Evolutionary conservation across 2,888 invertebrate genomes (phyloP), one percentile per base, ranked within the genome.

Genomic region (Boloria euphrosyne): DNA sequence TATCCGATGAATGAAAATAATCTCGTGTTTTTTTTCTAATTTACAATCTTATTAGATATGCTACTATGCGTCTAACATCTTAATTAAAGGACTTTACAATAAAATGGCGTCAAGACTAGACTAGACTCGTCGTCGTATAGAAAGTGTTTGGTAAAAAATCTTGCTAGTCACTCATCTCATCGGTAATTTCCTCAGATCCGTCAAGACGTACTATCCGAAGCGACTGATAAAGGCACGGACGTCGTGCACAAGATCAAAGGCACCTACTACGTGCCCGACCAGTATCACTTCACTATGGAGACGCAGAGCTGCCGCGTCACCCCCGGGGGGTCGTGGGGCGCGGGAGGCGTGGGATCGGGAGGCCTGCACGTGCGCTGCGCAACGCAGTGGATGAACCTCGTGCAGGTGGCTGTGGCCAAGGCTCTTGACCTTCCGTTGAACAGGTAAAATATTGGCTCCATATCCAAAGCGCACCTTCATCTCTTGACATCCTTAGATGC

Each of bases 231-330:
- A 66, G 92, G 92, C 13, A 80, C 78, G 0, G 85, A 94, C 53
- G 78, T 87, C 5, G 87, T 85, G 13, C 87, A 94, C 55, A 90
- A 90, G 0, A 82, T 95, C 10, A 93, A 90, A 62, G 96, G 96
- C 0, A 86, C 77, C 3, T 93, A 93, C 67, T 78, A 87, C 13
- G 79, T 93, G 16, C 94, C 93, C 0, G 82, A 93, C 0, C 97
- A 97, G 78, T 96, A 96, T 80, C 96, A 97, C 83, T 96, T 93
- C 74, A 94, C 95, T 0, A 96, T 97, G 96, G 97, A 97, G 82
- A 93, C 95, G 0, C 95, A 96, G 73, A 91, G 93, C 44, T 95
- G 95, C 61, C 69, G 74, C 4, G 85, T 81, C 22, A 22, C 22
- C 22, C 22, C 22, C 3, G 22, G 3, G 0, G 47, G 72, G 0